Conservation (phyloP, 2,113 vertebrate genomes). For the Aleadryas rufinucha region DNA sequence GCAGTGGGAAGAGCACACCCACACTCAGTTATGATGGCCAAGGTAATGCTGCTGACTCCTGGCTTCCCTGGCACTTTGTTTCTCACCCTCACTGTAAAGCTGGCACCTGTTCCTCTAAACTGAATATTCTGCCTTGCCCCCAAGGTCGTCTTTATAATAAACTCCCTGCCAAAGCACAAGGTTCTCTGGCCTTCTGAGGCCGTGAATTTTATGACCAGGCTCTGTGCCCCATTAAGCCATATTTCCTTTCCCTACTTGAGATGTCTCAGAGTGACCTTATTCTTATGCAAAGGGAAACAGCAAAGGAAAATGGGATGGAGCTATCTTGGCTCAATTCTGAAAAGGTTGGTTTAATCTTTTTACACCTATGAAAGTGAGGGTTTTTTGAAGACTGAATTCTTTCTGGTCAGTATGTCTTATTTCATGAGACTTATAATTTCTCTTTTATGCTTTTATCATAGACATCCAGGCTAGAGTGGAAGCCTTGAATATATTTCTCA, state of each 20-base stretch:
- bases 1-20: not conserved
- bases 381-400: not conserved
- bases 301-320: not conserved
- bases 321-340: not conserved
- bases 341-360: not conserved
- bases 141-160: not conserved
- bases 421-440: not conserved
- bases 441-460: not conserved
- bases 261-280: not conserved
- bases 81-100: not conserved
- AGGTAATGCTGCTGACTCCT: not conserved
- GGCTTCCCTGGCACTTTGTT: not conserved
- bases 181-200: not conserved
- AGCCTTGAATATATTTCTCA: not conserved
- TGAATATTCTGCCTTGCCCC: not conserved
- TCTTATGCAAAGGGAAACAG: not conserved
- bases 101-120: not conserved
- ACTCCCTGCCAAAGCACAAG: not conserved
- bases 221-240: not conserved
- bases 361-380: not conserved
- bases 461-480: not conserved
- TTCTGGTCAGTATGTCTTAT: not conserved
- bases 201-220: not conserved
- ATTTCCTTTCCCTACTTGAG: not conserved
- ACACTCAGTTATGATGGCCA: accelerated